These are phyloP conservation scores for Lycocorax pyrrhopterus DNA, from an alignment of 2,113 vertebrate genomes.

Conservation along the genomic window DNA sequence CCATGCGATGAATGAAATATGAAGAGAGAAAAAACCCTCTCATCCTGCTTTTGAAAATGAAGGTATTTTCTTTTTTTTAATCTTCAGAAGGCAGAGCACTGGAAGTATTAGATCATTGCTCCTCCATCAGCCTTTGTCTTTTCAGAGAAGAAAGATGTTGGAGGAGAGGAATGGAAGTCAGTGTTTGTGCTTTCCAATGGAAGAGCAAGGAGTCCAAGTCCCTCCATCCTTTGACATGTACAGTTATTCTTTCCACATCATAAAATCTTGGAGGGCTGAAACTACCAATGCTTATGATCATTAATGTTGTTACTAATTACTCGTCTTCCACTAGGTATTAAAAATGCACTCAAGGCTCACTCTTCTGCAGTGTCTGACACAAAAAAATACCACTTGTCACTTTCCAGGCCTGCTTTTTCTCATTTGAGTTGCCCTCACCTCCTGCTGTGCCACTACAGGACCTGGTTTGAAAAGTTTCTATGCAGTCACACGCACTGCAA, in stretches of 20 bases:
- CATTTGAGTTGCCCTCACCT: neutral
- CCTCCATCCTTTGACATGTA: neutral
- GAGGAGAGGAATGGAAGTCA: neutral
- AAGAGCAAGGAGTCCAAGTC: neutral
- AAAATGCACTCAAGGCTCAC: rapidly evolving
- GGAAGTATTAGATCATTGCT: neutral
- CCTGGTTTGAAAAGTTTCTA: neutral
- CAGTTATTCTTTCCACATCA: neutral
- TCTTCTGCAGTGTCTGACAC: neutral
- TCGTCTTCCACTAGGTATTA: neutral
- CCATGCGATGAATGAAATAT: neutral
- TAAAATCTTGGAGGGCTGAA: neutral
- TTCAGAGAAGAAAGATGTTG: neutral
- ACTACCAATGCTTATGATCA: neutral
- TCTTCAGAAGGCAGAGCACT: neutral
- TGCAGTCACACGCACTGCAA: rapidly evolving
- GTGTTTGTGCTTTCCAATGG: neutral
- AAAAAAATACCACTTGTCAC: neutral
- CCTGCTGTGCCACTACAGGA: neutral
- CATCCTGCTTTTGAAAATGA: neutral
- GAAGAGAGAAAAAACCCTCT: neutral
- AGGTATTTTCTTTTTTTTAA: neutral
- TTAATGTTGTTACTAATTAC: neutral
- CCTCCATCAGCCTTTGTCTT: neutral
- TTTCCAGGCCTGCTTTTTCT: neutral